Evolutionary conservation across 2,888 invertebrate species (phyloP), one percentile per base, ranked within the genome.

Genomic region (Ferrisia virgata): DNA sequence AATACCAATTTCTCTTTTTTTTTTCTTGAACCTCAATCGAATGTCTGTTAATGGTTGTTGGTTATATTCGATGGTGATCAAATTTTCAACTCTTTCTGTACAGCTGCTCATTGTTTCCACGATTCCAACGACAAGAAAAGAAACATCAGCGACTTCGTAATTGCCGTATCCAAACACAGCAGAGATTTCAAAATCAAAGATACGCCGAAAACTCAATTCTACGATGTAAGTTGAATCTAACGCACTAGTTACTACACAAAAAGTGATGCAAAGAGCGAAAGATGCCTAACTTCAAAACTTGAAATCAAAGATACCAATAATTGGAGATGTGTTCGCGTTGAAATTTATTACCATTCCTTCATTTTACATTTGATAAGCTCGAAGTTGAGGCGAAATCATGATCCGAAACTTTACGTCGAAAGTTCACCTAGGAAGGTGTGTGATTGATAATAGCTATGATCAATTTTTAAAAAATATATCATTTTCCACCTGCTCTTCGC

Each of bases 71-170:
- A n/a, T n/a, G n/a, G n/a, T n/a, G n/a, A n/a, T n/a, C n/a, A n/a
- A n/a, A n/a, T n/a, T n/a, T 11, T 9, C 15, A 3, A 13, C 11
- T 5, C 22, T 25, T 31, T 69, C 31, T 31, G 28, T 31, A 13
- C 18, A 72, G 72, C 72, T 72, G 72, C 72, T 36, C 72, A 72
- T 33, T 72, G 72, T 36, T 72, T 72, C 36, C 33, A n/a, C 18
- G 72, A 72, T n/a, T 72, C 72, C 0, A 72, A 72, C 22, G 72
- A 72, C 36, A 72, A 72, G n/a, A 72, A 72, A 36, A 72, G 72
- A 72, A 72, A 72, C n/a, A 33, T 72, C n/a, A 72, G 72, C 72
- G 72, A 72, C 33, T 72, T 72, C 13, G 28, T 36, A 15, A n/a
- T 72, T 4, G 72, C 33, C n/a, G 72, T 72, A 33, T 33, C 25